Percentiles rank a stretch among this genome's conserved stretches.
phyloP scores from a whole-genome alignment of 2,113 vertebrate species.

The Cinclus cinclus region DNA sequence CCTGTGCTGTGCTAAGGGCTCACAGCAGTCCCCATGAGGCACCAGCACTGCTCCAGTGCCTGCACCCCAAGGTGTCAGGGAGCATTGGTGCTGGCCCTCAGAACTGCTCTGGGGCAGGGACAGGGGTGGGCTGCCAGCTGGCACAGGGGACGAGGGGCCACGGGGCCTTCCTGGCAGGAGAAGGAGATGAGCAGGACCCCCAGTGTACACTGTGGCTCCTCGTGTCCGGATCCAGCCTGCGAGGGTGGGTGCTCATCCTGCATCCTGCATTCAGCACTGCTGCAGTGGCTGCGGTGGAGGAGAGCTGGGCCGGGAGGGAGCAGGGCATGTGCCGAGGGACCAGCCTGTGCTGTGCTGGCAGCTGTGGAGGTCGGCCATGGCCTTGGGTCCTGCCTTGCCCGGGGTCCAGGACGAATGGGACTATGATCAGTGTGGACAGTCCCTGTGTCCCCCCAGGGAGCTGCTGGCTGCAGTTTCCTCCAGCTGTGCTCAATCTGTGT shows the following conservation, averaged over 20 bases:
- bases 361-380: rapidly evolving
- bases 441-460: rapidly evolving
- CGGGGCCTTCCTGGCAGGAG: background rate
- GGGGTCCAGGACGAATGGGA: rapidly evolving
- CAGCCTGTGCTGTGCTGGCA: background rate
- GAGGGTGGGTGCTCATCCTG: background rate
- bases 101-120: background rate
- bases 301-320: background rate
- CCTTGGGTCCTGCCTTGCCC: background rate
- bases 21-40: rapidly evolving
- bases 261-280: rapidly evolving
- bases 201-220: rapidly evolving
- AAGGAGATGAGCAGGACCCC: background rate
- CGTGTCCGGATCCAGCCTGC: background rate
- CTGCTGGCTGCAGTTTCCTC: background rate
- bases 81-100: background rate
- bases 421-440: rapidly evolving
- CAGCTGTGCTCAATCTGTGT: rapidly evolving
- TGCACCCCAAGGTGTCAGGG: rapidly evolving
- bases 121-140: background rate
- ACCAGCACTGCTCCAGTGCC: background rate
- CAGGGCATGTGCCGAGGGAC: background rate
- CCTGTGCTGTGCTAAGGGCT: background rate
- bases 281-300: background rate
- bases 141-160: background rate